Evolutionary conservation across 2,797 vertebrate genomes (phyloP).

Genomic region (Ceryle rudis): DNA sequence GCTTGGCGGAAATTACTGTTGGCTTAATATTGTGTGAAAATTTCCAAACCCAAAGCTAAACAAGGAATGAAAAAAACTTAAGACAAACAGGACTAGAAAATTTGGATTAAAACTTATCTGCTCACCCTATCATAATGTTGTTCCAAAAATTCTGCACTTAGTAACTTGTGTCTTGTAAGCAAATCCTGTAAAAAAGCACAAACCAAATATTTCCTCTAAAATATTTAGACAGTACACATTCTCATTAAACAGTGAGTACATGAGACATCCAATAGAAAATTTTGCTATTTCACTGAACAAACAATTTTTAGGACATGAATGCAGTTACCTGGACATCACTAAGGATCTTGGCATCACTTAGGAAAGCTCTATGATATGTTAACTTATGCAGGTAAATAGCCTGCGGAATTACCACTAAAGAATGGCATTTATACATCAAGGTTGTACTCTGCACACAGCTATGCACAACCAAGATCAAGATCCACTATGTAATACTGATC

Average conservation of each 20-base stretch:
- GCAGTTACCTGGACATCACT: background rate
- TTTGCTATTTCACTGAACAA: background rate
- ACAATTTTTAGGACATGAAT: background rate
- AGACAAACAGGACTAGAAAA: background rate
- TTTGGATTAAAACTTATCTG: slow-evolving; percentile 13
- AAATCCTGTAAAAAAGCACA: slow-evolving; percentile 87
- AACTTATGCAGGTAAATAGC: background rate
- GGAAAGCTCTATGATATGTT: background rate
- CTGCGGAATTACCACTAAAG: background rate
- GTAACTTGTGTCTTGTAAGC: slow-evolving; percentile 97
- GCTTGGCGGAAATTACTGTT: background rate
- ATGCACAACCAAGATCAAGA: background rate
- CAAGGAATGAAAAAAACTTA: background rate
- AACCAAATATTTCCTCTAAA: background rate
- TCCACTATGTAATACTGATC: background rate
- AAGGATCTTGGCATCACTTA: background rate
- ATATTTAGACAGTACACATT: background rate
- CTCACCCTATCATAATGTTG: slow-evolving; percentile 96
- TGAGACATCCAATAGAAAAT: background rate
- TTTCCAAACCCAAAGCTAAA: background rate
- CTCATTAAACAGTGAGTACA: background rate
- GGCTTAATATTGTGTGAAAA: background rate
- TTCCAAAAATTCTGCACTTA: slow-evolving; percentile 97
- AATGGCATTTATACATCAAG: background rate
- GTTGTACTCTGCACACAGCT: background rate